phyloP scores from a whole-genome alignment of 2,797 vertebrate species.

The Brachyrhaphis roseni region DNA sequence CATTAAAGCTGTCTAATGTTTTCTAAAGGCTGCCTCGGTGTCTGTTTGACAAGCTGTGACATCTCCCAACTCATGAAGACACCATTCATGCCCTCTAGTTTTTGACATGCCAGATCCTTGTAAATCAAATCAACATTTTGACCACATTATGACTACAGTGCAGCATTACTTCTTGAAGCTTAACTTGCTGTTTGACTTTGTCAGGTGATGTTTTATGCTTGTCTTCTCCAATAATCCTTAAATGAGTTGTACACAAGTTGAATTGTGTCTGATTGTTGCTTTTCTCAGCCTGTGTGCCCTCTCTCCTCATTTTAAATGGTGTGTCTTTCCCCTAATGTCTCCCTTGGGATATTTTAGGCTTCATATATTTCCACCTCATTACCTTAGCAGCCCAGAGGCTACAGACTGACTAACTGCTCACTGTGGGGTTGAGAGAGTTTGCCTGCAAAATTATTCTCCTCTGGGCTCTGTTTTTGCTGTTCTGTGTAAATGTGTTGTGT shows the following conservation, averaged over 20 bases:
- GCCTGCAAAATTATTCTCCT: conserved; percentile 29
- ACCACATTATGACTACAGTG: background rate
- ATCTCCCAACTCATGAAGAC: background rate
- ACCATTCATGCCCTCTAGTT: background rate
- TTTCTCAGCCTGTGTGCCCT: conserved; percentile 17
- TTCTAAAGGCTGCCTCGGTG: background rate
- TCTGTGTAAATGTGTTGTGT: conserved; percentile 17
- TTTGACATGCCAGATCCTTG: background rate
- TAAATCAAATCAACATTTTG: background rate
- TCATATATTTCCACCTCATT: conserved; percentile 67
- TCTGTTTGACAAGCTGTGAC: background rate
- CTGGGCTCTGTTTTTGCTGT: conserved; percentile 17
- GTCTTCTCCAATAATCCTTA: background rate
- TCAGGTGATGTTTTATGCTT: background rate
- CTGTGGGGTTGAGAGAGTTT: conserved; percentile 12
- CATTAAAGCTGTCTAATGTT: background rate
- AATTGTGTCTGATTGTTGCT: conserved; percentile 11
- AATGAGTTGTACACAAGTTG: background rate
- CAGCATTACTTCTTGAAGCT: background rate
- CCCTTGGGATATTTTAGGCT: conserved; percentile 62
- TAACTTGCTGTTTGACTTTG: background rate
- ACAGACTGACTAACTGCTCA: conserved; percentile 32
- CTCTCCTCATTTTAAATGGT: conserved; percentile 48
- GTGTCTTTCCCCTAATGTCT: conserved; percentile 66
- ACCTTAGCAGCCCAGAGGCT: conserved; percentile 49